phyloP scores from a whole-genome alignment of 2,113 vertebrate species.

The Mormyrus iriodes region DNA sequence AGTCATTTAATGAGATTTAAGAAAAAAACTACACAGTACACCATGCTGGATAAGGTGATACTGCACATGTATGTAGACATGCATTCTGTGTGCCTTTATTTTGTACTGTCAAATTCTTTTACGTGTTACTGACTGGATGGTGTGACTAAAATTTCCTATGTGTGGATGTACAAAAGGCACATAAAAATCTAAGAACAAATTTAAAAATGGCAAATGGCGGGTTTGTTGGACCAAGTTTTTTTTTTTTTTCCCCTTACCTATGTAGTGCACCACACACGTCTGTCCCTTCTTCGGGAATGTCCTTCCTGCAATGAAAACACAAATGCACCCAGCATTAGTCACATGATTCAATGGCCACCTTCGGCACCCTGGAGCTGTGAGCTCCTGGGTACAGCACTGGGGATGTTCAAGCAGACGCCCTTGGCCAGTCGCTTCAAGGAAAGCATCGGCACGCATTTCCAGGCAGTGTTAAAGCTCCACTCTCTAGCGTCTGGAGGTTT shows the following conservation, averaged over 20 bases:
- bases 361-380: background rate
- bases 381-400: background rate
- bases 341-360: background rate
- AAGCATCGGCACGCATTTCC: background rate
- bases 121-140: background rate
- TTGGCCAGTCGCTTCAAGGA: background rate
- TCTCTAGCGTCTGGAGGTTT: background rate
- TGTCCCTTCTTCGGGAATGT: conserved; percentile 80
- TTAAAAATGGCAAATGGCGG: background rate
- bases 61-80: background rate
- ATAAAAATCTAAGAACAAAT: background rate
- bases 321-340: background rate
- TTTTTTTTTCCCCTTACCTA: conserved; percentile 55
- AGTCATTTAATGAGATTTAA: background rate
- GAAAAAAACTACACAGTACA: background rate
- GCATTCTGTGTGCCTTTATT: background rate
- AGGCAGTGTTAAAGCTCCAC: background rate
- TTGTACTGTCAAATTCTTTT: background rate
- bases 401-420: background rate
- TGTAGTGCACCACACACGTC: conserved; percentile 77
- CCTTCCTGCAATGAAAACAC: conserved; percentile 59
- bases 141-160: background rate
- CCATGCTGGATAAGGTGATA: background rate
- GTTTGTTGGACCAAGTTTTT: background rate
- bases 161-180: background rate